phyloP scores from a whole-genome alignment of 1,140 invertebrate species.

The Tetramorium simillimum region DNA sequence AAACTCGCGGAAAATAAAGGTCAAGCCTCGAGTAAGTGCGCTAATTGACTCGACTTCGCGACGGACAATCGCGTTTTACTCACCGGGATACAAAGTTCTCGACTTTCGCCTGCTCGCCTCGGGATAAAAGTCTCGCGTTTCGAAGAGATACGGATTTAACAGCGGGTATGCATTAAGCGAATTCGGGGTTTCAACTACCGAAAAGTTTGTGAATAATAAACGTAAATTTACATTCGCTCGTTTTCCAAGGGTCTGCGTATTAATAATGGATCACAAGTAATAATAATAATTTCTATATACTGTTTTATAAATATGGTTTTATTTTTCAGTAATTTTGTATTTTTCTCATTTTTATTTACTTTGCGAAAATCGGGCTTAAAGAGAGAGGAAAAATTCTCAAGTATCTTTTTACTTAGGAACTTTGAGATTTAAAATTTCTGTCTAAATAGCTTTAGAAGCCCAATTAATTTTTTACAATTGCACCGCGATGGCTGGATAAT shows the following conservation, averaged over 20 bases:
- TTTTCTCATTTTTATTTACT: neutral
- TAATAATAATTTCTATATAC: neutral
- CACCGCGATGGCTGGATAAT: constrained; percentile 11
- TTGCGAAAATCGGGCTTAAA: neutral
- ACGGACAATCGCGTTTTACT: constrained; percentile 36
- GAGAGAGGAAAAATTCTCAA: neutral
- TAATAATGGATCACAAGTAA: neutral
- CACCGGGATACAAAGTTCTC: constrained; percentile 16
- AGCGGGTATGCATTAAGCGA: neutral
- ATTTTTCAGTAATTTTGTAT: neutral
- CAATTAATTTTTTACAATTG: constrained; percentile 21
- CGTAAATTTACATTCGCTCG: neutral
- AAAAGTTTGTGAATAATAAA: neutral
- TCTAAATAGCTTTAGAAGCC: neutral
- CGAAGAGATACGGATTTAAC: neutral
- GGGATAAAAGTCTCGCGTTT: neutral
- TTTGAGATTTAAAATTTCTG: neutral
- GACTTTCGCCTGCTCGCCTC: constrained; percentile 14
- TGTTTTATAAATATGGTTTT: neutral
- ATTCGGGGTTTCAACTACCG: neutral
- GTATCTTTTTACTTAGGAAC: neutral
- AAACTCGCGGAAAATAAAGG: constrained; percentile 49
- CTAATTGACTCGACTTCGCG: constrained; percentile 37
- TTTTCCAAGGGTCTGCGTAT: too few species aligned
- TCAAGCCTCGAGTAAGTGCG: constrained; percentile 34